Conservation (phyloP, 2,888 invertebrate genomes). For the Lasioglossum malachurum region DNA sequence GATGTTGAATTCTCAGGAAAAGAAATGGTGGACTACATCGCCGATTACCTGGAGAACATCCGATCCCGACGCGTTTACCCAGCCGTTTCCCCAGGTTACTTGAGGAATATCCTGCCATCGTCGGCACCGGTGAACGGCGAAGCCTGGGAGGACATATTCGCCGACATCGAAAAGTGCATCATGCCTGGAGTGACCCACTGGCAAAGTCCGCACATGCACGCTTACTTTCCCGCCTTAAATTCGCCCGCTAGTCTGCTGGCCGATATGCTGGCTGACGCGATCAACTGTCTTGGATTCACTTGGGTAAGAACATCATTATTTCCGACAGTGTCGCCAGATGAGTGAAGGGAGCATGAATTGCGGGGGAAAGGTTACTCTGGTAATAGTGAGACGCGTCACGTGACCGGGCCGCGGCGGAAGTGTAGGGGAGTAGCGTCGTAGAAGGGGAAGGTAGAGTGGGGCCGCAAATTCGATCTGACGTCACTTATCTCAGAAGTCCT, state of each 20-base stretch:
- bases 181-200: slow-evolving; percentile 99
- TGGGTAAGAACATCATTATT: slow-evolving; percentile 90
- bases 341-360: no score
- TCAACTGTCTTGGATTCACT: slow-evolving; percentile 97
- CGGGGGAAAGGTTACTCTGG: no score
- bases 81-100: slow-evolving; percentile 97
- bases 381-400: no score
- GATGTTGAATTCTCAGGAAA: slow-evolving; percentile 88
- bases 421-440: no score
- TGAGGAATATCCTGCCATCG: slow-evolving; percentile 93
- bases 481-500: no score
- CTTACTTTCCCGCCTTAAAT: slow-evolving; percentile 98
- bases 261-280: slow-evolving; percentile 97
- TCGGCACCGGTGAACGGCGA: slow-evolving; percentile 95
- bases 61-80: slow-evolving; percentile 96
- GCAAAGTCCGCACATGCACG: slow-evolving; percentile 99
- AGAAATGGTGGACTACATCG: slow-evolving; percentile 99
- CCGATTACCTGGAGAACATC: slow-evolving; percentile 97
- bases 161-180: slow-evolving; percentile 96
- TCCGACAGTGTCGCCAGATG: no score
- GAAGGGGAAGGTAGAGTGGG: no score
- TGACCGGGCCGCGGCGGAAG: no score
- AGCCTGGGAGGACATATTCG: slow-evolving; percentile 95
- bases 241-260: slow-evolving; percentile 97
- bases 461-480: no score